These are phyloP conservation scores for Indicator maculatus DNA, from an alignment of 2,113 vertebrate species.

Conservation along the genomic window DNA sequence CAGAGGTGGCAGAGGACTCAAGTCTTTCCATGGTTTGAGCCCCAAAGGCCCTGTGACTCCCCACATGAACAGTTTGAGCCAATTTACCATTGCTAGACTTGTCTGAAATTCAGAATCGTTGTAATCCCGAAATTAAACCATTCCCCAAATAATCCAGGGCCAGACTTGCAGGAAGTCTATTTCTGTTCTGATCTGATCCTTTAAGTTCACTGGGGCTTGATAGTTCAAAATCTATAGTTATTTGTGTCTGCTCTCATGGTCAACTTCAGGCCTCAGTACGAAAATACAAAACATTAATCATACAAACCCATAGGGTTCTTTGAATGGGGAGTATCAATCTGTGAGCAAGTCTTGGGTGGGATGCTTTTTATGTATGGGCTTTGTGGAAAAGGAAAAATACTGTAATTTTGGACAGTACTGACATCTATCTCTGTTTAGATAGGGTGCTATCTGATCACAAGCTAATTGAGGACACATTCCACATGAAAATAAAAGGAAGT, in stretches of 20 bases:
- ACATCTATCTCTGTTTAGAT: neutral
- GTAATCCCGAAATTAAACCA: neutral
- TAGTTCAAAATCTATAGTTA: neutral
- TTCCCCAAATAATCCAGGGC: neutral
- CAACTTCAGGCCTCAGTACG: neutral
- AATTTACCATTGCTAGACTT: neutral
- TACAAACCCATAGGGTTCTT: neutral
- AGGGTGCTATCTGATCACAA: neutral
- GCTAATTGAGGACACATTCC: neutral
- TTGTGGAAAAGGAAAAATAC: neutral
- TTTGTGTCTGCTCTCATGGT: neutral
- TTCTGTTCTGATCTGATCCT: neutral
- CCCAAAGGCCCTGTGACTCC: neutral
- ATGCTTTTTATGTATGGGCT: neutral
- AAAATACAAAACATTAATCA: neutral
- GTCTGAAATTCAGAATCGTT: neutral
- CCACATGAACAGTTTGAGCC: accelerated
- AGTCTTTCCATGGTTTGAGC: accelerated
- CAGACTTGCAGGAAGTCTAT: neutral
- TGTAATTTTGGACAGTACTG: neutral
- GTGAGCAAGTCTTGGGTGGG: neutral
- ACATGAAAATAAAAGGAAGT: neutral
- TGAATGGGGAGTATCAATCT: neutral
- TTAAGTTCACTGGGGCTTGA: neutral
- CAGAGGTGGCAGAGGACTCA: accelerated